Evolutionary conservation across 2,888 invertebrate species (phyloP).

Genomic region (Pandemis corylana): DNA sequence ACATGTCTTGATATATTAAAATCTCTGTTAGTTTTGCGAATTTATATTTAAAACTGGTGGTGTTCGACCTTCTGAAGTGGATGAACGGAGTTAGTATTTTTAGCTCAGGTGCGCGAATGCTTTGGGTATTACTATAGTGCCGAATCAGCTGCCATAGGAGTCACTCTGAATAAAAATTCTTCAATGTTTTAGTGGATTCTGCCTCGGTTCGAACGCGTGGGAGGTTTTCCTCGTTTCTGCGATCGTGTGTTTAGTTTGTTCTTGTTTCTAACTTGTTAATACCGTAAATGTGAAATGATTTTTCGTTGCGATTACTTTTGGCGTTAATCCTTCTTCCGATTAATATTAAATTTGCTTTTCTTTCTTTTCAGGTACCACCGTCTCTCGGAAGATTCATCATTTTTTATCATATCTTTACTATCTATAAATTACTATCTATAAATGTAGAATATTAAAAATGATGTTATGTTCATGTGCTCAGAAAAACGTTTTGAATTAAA

Average conservation of each 20-base stretch:
- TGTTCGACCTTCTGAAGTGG: slow-evolving; percentile 59
- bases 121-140: slow-evolving; percentile 59
- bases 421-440: neutral
- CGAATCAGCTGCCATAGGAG: slow-evolving; percentile 38
- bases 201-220: neutral
- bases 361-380: slow-evolving; percentile 7
- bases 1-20: slow-evolving; percentile 54
- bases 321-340: neutral
- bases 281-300: too few species aligned
- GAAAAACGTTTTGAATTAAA: too few species aligned
- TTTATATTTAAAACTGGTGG: slow-evolving; percentile 35
- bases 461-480: too few species aligned
- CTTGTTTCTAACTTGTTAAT: too few species aligned
- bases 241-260: neutral
- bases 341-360: neutral
- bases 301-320: neutral
- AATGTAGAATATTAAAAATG: neutral
- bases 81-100: slow-evolving; percentile 79
- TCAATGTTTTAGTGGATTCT: neutral
- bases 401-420: slow-evolving; percentile 1
- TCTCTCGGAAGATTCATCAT: neutral
- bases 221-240: neutral
- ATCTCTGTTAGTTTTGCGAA: slow-evolving; percentile 43
- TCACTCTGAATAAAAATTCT: slow-evolving; percentile 10
- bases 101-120: slow-evolving; percentile 67